Percentiles rank a stretch among this genome's conserved stretches.
Conservation (phyloP, 2,797 vertebrate species). For the Manis pentadactyla region DNA sequence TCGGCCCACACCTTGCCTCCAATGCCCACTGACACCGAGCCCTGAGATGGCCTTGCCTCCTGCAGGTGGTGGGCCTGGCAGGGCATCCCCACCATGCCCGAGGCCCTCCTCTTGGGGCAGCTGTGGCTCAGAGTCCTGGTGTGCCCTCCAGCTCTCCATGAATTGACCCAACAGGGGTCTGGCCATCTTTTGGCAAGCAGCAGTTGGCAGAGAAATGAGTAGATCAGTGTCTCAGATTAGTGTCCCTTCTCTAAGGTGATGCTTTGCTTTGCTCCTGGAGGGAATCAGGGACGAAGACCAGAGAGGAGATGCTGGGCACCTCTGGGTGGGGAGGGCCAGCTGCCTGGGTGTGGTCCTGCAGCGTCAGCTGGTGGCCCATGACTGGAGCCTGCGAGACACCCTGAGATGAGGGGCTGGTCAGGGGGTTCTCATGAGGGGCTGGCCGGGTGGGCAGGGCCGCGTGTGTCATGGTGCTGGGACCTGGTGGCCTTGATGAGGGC, state of each 20-base stretch:
- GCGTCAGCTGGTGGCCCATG: neutral
- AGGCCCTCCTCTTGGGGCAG: fast-evolving
- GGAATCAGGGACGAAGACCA: neutral
- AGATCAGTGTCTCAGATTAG: neutral
- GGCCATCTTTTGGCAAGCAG: neutral
- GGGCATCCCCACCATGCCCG: fast-evolving
- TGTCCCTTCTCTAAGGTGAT: fast-evolving
- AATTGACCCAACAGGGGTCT: too few species aligned
- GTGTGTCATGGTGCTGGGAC: fast-evolving
- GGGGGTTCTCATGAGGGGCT: fast-evolving
- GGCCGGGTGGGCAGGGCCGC: fast-evolving
- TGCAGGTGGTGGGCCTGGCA: fast-evolving
- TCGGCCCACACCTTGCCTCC: too few species aligned
- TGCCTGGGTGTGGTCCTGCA: fast-evolving
- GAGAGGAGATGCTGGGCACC: too few species aligned
- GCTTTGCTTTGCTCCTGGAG: fast-evolving
- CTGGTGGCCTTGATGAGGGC: neutral
- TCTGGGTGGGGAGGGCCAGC: too few species aligned
- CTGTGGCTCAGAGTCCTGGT: fast-evolving
- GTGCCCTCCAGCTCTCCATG: neutral
- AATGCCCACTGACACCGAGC: too few species aligned
- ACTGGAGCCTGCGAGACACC: fast-evolving
- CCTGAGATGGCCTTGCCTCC: neutral
- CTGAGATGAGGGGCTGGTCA: too few species aligned
- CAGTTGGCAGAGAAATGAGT: fast-evolving